Conservation (phyloP, 2,888 invertebrate genomes). For the Cheilosia vernalis region DNA sequence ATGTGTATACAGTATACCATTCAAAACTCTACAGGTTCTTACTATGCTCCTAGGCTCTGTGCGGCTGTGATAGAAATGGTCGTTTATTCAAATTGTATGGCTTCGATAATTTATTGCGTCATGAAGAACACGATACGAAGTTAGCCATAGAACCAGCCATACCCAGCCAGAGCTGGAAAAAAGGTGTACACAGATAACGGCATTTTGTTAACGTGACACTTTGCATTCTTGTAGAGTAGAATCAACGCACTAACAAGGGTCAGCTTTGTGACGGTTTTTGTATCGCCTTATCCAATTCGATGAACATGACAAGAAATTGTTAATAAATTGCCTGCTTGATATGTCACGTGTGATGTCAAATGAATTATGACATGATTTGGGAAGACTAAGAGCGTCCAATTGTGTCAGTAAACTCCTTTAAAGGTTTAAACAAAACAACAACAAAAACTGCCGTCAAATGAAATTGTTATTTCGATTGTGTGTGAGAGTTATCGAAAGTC, state of each 20-base stretch:
- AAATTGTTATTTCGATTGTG: constrained; percentile 40
- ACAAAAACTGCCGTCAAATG: constrained; percentile 21
- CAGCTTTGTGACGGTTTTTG: constrained; percentile 11
- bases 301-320: constrained; percentile 67
- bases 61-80: constrained; percentile 45
- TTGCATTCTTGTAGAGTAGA: constrained; percentile 66
- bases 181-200: constrained; percentile 62
- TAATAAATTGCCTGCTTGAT: constrained; percentile 67
- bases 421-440: constrained; percentile 8
- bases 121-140: constrained; percentile 54
- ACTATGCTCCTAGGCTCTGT: neutral
- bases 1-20: neutral
- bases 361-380: constrained; percentile 68
- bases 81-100: constrained; percentile 70
- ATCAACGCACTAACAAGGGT: constrained; percentile 46
- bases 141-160: constrained; percentile 5
- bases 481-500: constrained; percentile 25
- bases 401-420: constrained; percentile 52
- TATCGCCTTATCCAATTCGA: constrained; percentile 44
- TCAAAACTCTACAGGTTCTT: constrained; percentile 46
- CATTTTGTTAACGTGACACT: constrained; percentile 73
- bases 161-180: neutral
- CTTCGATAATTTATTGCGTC: constrained; percentile 69
- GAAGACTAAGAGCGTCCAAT: constrained; percentile 49
- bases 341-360: constrained; percentile 58